Evolutionary conservation across 2,888 invertebrate genomes (phyloP).

Genomic region (Urechis unicinctus): DNA sequence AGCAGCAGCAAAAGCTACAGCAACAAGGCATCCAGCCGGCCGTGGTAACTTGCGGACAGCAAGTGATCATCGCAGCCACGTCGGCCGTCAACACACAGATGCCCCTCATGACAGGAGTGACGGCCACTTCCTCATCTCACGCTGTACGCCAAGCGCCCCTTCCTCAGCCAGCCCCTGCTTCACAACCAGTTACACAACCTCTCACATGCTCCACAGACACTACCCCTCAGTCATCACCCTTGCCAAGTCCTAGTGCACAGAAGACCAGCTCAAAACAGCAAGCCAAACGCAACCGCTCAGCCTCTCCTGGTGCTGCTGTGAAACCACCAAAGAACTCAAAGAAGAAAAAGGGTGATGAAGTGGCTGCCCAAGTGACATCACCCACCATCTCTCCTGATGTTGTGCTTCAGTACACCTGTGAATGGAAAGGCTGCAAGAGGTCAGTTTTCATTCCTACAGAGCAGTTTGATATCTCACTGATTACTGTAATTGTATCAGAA

Average conservation of each 20-base stretch:
- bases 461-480: not conserved
- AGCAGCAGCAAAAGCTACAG: not conserved
- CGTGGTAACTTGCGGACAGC: constrained; percentile 2
- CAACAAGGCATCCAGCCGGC: not conserved
- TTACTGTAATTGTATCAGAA: too few relatives aligned
- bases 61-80: not conserved
- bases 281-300: not conserved
- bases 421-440: constrained; percentile 84
- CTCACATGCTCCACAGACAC: too few relatives aligned
- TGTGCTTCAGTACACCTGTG: constrained; percentile 62
- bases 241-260: too few relatives aligned
- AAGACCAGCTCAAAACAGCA: too few relatives aligned
- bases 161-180: not conserved
- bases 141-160: not conserved
- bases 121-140: constrained; percentile 3
- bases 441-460: constrained; percentile 32
- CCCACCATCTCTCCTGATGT: not conserved
- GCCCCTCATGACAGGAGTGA: constrained; percentile 3
- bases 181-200: not conserved
- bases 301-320: constrained; percentile 5
- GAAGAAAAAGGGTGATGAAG: constrained; percentile 15
- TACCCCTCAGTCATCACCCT: too few relatives aligned
- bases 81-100: not conserved
- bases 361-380: not conserved
- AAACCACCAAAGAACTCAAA: constrained; percentile 22